Evolutionary conservation across 1,140 invertebrate species (phyloP), one percentile per base, ranked within the genome.

Genomic region (Adelges cooleyi): DNA sequence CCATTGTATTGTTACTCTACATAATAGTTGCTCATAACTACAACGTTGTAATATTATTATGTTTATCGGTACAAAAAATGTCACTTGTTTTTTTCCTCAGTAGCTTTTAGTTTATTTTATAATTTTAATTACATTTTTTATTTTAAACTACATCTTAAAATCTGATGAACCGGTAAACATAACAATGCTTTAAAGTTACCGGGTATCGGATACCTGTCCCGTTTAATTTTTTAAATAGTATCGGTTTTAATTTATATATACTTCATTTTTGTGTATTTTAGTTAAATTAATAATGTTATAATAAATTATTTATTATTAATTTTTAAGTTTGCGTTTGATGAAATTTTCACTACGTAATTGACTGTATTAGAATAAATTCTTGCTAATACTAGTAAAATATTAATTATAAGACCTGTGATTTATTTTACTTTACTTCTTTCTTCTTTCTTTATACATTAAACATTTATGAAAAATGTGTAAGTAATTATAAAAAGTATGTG

Each of bases 391-490:
- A 33, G 10, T 42, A 46, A 48, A 62, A 33, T 33, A 33, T 62
- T 33, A 48, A 46, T 48, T 6, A 46, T 62, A 62, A 33, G 25
- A 62, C 25, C 42, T 48, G 42, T 62, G 42, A 62, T 62, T 62
- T 33, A 33, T 62, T 33, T 27, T 44, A 40, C n/a, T n/a, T 59
- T 33, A 48, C 42, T 62, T 62, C 56, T 62, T 62, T 48, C 56
- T 62, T 62, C 54, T 56, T 56, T 59, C n/a, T 4, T 62, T 48
- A 46, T 25, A 40, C 29, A 33, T 33, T 33, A 33, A 33, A 33
- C 5, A 11, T 33, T 33, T 11, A 33, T 33, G 11, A 33, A 11
- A 33, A 33, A 33, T 33, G 29, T 33, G 29, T 33, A 33, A n/a
- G n/a, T n/a, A n/a, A n/a, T n/a, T n/a, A n/a, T n/a, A n/a, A 5